phyloP scores from a whole-genome alignment of 2,797 vertebrate genomes.

The Enteromius thamalakanensis region DNA sequence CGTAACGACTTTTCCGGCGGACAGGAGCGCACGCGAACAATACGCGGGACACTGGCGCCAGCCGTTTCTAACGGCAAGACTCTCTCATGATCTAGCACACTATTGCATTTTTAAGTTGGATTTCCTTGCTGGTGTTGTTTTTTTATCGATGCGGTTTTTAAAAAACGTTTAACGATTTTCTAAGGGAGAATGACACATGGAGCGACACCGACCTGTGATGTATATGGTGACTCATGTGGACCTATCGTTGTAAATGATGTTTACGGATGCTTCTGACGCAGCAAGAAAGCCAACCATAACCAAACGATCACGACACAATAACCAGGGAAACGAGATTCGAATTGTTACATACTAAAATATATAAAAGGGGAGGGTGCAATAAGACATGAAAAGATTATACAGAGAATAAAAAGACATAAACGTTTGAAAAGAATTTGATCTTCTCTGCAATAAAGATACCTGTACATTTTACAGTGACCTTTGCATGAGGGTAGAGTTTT shows the following conservation, averaged over 20 bases:
- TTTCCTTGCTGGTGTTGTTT: constrained; percentile 69
- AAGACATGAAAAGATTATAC: constrained; percentile 54
- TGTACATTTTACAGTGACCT: constrained; percentile 90
- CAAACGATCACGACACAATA: constrained; percentile 59
- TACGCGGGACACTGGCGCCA: constrained; percentile 60
- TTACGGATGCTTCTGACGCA: constrained; percentile 50
- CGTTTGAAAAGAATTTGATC: constrained; percentile 78
- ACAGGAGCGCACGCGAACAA: constrained; percentile 52
- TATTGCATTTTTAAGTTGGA: constrained; percentile 70
- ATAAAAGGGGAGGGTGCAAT: constrained; percentile 64
- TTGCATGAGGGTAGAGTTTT: constrained; percentile 88
- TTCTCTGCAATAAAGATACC: constrained; percentile 91
- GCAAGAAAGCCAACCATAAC: constrained; percentile 45
- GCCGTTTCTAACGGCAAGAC: constrained; percentile 62
- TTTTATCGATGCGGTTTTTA: constrained; percentile 71
- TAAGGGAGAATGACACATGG: constrained; percentile 71
- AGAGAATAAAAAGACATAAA: constrained; percentile 60
- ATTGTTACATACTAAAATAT: constrained; percentile 50
- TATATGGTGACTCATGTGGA: constrained; percentile 47
- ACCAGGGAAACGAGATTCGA: constrained; percentile 55
- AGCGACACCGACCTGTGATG: constrained; percentile 47
- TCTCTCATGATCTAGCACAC: constrained; percentile 74
- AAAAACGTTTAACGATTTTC: constrained; percentile 76
- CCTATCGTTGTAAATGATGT: constrained; percentile 49
- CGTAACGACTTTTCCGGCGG: constrained; percentile 9